phyloP scores from a whole-genome alignment of 2,113 vertebrate genomes.

The Callithrix jacchus region DNA sequence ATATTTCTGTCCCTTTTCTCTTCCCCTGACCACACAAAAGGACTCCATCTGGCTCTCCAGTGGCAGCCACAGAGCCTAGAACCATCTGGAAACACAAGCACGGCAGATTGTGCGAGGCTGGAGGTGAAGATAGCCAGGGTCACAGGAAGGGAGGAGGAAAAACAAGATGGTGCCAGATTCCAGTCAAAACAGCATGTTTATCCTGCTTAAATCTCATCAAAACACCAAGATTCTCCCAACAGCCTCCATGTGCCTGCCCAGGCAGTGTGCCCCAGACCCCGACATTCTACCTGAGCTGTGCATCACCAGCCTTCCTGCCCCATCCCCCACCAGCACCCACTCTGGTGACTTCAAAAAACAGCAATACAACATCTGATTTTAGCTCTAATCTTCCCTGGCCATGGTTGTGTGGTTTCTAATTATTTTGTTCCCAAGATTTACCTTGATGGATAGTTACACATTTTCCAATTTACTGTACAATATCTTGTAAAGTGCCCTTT shows the following conservation, averaged over 20 bases:
- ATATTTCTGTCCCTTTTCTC: not conserved
- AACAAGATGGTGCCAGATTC: not conserved
- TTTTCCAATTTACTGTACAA: constrained; percentile 76
- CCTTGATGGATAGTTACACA: constrained; percentile 83
- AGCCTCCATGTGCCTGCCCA: not conserved
- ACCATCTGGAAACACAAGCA: constrained; percentile 63
- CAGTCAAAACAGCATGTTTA: not conserved
- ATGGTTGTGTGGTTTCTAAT: constrained; percentile 87
- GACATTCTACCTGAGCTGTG: not conserved
- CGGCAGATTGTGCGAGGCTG: not conserved
- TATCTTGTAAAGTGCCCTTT: constrained; percentile 80
- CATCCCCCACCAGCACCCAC: constrained; percentile 29
- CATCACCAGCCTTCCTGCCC: constrained; percentile 13
- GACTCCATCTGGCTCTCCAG: constrained; percentile 47
- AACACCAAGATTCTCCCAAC: not conserved
- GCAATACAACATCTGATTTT: constrained; percentile 82
- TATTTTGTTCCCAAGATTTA: constrained; percentile 85
- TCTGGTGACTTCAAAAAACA: constrained; percentile 70
- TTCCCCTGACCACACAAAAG: not conserved
- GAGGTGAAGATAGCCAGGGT: constrained; percentile 41
- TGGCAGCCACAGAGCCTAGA: constrained; percentile 18
- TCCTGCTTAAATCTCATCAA: not conserved
- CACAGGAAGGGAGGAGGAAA: not conserved
- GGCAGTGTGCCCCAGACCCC: not conserved
- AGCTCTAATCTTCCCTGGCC: constrained; percentile 81